Evolutionary conservation across 92 coral and sea anemone genomes (phyloP).

Genomic region (Epizoanthus rinbou): DNA sequence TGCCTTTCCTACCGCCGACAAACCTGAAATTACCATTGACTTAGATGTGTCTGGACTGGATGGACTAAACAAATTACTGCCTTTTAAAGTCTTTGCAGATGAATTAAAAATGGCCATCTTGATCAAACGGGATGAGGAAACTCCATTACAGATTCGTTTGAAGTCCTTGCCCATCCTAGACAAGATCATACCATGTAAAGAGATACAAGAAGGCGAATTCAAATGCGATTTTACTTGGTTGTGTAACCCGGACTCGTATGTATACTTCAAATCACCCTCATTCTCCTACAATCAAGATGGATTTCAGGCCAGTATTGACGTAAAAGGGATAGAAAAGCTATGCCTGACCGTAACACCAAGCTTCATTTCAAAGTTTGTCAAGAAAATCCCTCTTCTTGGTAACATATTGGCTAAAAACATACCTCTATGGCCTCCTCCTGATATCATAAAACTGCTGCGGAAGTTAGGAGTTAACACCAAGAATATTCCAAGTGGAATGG

Average conservation of each 20-base stretch:
- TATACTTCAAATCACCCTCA: slow-evolving; percentile 49
- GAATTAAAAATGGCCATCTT: slow-evolving; percentile 42
- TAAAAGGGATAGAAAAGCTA: slow-evolving; percentile 56
- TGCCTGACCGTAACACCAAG: slow-evolving; percentile 55
- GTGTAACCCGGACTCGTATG: slow-evolving; percentile 57
- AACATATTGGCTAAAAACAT: slow-evolving; percentile 38
- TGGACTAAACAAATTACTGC: slow-evolving; percentile 51
- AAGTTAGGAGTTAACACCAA: slow-evolving; percentile 49
- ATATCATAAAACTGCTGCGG: slow-evolving; percentile 37
- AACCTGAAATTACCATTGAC: slow-evolving; percentile 40
- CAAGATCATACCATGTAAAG: slow-evolving; percentile 50
- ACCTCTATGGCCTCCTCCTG: slow-evolving; percentile 71
- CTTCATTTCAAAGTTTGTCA: slow-evolving; percentile 44
- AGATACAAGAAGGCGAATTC: slow-evolving; percentile 32
- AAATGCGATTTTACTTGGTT: slow-evolving; percentile 71
- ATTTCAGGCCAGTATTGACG: slow-evolving; percentile 47
- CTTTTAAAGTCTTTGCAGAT: slow-evolving; percentile 57
- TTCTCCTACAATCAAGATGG: slow-evolving; percentile 60
- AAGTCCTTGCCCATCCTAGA: slow-evolving; percentile 52
- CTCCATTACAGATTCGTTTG: slow-evolving; percentile 28
- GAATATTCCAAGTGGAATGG: slow-evolving; percentile 62
- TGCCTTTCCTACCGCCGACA: slow-evolving; percentile 6
- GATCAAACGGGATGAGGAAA: slow-evolving; percentile 26
- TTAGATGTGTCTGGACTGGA: slow-evolving; percentile 57
- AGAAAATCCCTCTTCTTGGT: slow-evolving; percentile 52